These are phyloP conservation scores for Cryptus armator DNA, from an alignment of 2,888 invertebrate species.

Conservation along the genomic window DNA sequence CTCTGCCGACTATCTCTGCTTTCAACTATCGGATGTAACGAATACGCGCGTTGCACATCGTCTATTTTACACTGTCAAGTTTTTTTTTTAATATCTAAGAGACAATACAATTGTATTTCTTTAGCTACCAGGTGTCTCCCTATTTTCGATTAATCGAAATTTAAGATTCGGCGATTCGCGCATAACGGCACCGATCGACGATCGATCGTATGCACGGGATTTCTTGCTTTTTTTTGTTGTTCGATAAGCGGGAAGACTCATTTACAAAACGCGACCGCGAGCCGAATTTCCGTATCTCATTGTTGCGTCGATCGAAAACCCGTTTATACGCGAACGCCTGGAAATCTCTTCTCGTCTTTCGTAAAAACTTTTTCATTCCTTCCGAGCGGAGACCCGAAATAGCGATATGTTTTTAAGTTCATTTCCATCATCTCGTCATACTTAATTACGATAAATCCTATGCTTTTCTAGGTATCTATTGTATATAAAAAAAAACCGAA, in stretches of 20 bases:
- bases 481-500: conserved; percentile 47
- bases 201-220: conserved; percentile 18
- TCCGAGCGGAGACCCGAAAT: conserved; percentile 42
- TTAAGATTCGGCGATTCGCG: background rate
- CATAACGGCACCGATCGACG: background rate
- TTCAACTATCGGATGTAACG: conserved; percentile 17
- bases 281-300: background rate
- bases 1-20: conserved; percentile 29
- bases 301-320: conserved; percentile 4
- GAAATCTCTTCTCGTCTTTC: background rate
- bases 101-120: conserved; percentile 35
- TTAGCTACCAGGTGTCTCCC: conserved; percentile 28
- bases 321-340: conserved; percentile 30
- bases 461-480: conserved; percentile 26
- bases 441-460: conserved; percentile 50
- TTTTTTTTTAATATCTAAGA: conserved; percentile 41
- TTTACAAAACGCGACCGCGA: conserved; percentile 39
- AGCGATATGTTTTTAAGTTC: conserved; percentile 83
- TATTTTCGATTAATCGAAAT: conserved; percentile 9
- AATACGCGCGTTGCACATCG: conserved; percentile 7
- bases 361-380: conserved; percentile 12
- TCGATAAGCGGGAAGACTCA: conserved; percentile 61
- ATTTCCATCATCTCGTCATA: conserved; percentile 66
- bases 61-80: conserved; percentile 51
- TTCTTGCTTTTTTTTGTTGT: conserved; percentile 22